Evolutionary conservation across 1,140 invertebrate species (phyloP).

Genomic region (Melitaea cinxia): DNA sequence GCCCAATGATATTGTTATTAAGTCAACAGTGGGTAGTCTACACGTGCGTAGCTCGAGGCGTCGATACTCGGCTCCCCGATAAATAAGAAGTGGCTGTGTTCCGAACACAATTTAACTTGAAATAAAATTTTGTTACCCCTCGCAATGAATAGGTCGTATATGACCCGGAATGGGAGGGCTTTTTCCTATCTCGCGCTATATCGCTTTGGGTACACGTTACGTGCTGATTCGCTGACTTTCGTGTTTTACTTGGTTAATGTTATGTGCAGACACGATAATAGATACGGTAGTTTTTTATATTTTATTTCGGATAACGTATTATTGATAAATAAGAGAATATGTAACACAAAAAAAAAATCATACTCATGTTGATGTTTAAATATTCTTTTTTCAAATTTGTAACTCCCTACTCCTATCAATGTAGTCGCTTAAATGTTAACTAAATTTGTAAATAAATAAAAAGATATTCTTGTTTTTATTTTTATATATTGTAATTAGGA

Average conservation of each 20-base stretch:
- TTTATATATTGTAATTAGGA: too few relatives aligned
- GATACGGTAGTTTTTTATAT: background rate
- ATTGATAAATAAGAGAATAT: too few relatives aligned
- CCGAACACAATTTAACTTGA: slow-evolving; percentile 76
- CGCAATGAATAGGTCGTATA: slow-evolving; percentile 68
- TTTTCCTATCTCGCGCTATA: slow-evolving; percentile 62
- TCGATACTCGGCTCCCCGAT: slow-evolving; percentile 54
- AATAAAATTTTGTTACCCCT: slow-evolving; percentile 75
- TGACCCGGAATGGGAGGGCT: slow-evolving; percentile 61
- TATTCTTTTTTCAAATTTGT: too few relatives aligned
- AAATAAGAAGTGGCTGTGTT: slow-evolving; percentile 70
- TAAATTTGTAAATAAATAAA: too few relatives aligned
- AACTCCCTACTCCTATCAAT: too few relatives aligned
- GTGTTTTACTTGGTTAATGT: slow-evolving; percentile 67
- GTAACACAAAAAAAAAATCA: too few relatives aligned
- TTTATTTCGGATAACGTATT: background rate
- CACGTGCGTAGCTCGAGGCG: slow-evolving; percentile 36
- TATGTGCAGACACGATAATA: slow-evolving; percentile 42
- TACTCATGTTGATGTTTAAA: too few relatives aligned
- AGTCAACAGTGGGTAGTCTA: slow-evolving; percentile 31
- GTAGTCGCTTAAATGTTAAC: too few relatives aligned
- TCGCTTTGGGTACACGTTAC: slow-evolving; percentile 61
- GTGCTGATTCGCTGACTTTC: slow-evolving; percentile 66
- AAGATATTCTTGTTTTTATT: too few relatives aligned
- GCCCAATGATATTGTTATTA: slow-evolving; percentile 55